Conservation (phyloP, 2,797 vertebrate genomes). For the Urosaurus nigricauda region DNA sequence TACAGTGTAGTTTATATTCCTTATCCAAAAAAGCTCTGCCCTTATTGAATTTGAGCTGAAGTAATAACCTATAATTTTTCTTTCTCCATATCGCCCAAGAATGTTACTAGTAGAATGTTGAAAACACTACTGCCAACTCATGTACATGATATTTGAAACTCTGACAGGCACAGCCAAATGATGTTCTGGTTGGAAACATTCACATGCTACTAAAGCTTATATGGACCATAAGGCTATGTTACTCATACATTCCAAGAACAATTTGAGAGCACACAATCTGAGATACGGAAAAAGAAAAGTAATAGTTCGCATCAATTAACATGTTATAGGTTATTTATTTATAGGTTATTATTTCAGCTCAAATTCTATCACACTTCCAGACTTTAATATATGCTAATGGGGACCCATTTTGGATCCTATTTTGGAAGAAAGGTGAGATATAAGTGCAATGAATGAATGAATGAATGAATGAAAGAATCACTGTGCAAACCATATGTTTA, state of each 20-base stretch:
- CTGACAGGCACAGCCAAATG: neutral
- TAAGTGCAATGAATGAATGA: too few species aligned
- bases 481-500: neutral
- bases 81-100: constrained; percentile 11
- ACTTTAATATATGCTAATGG: too few species aligned
- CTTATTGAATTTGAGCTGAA: constrained; percentile 40
- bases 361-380: too few species aligned
- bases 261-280: neutral
- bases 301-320: too few species aligned
- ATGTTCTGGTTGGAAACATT: neutral
- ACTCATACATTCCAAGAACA: neutral
- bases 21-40: constrained; percentile 37
- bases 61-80: neutral
- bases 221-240: neutral
- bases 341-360: too few species aligned
- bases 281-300: too few species aligned
- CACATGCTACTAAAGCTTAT: neutral
- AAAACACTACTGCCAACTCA: neutral
- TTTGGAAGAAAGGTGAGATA: too few species aligned
- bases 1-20: constrained; percentile 56
- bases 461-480: neutral
- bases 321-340: too few species aligned
- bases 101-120: constrained; percentile 17
- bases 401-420: too few species aligned
- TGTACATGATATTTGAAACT: neutral